phyloP scores from a whole-genome alignment of 2,113 vertebrate genomes.

The Prionailurus bengalensis region DNA sequence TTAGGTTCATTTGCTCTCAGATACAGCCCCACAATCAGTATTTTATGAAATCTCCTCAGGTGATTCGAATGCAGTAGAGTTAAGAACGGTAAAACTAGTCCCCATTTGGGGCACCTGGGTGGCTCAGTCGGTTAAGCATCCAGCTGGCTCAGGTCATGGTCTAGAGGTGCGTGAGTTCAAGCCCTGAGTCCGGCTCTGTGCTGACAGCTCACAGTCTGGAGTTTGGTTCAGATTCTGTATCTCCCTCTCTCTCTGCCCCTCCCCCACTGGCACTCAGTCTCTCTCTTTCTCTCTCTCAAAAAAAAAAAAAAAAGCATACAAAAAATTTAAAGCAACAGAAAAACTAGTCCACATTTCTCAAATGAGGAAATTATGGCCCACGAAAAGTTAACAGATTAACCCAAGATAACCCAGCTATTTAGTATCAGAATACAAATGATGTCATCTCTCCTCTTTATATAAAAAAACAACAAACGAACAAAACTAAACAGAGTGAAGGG shows the following conservation, averaged over 20 bases:
- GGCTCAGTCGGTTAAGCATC: too few species aligned
- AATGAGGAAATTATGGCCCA: neutral
- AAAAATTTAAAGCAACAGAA: too few species aligned
- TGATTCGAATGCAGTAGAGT: neutral
- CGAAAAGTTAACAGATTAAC: neutral
- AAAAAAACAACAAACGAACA: neutral
- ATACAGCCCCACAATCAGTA: neutral
- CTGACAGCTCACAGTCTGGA: too few species aligned
- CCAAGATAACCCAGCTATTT: neutral
- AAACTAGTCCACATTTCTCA: neutral
- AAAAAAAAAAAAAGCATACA: too few species aligned
- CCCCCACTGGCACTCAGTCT: too few species aligned
- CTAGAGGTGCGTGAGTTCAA: too few species aligned
- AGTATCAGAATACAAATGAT: conserved; percentile 10
- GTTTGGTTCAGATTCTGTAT: too few species aligned
- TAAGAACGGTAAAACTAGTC: neutral
- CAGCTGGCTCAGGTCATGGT: too few species aligned
- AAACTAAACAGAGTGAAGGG: neutral
- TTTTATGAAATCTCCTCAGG: neutral
- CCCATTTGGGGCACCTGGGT: too few species aligned
- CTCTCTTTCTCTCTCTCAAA: too few species aligned
- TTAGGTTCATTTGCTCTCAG: neutral
- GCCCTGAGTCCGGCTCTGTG: too few species aligned
- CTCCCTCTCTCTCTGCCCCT: too few species aligned
- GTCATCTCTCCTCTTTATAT: neutral